A percentile compares a stretch with the other conserved stretches of the same genome.
Conservation (phyloP, 2,888 invertebrate species). For the Scaptomyza reducta region DNA sequence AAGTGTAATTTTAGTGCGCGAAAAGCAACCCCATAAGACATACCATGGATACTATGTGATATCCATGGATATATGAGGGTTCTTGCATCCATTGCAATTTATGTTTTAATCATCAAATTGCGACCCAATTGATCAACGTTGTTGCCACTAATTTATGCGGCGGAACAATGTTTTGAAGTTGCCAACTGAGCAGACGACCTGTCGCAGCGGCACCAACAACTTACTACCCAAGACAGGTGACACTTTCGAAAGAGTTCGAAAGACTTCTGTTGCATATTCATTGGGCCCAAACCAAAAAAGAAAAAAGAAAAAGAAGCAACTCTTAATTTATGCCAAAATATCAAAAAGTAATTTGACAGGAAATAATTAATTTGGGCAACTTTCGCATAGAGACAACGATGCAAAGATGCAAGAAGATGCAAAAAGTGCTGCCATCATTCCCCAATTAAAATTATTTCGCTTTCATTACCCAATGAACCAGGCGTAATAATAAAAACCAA, state of each 20-base stretch:
- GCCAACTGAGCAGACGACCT: neutral
- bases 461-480: constrained; percentile 77
- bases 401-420: constrained; percentile 24
- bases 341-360: constrained; percentile 75
- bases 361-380: constrained; percentile 74
- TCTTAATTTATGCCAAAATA: constrained; percentile 65
- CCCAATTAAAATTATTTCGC: constrained; percentile 79
- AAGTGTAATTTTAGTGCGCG: constrained; percentile 81
- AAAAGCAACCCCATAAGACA: constrained; percentile 51
- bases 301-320: neutral
- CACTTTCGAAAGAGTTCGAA: constrained; percentile 43
- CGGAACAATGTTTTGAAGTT: constrained; percentile 70
- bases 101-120: constrained; percentile 77
- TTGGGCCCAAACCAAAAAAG: constrained; percentile 3
- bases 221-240: constrained; percentile 60
- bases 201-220: constrained; percentile 3
- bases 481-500: constrained; percentile 63
- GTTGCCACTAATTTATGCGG: constrained; percentile 69
- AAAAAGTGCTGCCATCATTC: constrained; percentile 46
- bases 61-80: constrained; percentile 26
- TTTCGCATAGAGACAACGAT: neutral
- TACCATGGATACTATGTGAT: constrained; percentile 11
- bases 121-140: constrained; percentile 72
- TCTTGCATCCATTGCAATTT: constrained; percentile 67
- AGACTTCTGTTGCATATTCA: constrained; percentile 47